These are phyloP conservation scores for Megalurothrips usitatus DNA, from an alignment of 2,888 invertebrate genomes.

Conservation along the genomic window DNA sequence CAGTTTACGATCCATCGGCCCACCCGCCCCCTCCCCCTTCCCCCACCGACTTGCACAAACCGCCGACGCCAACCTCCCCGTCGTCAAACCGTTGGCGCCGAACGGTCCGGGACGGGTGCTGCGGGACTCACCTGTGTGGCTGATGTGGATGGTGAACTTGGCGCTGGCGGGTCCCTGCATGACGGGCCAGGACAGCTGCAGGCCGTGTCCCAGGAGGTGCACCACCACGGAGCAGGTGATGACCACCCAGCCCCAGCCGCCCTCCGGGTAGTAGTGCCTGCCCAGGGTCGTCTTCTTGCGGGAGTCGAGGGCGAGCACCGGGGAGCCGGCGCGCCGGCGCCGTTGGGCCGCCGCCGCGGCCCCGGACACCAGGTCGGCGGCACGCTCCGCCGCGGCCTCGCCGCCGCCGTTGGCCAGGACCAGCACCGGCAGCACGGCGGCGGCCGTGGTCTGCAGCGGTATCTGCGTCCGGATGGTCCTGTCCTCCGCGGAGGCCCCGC, in stretches of 20 bases:
- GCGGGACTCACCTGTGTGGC: constrained; percentile 14
- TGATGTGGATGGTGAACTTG: constrained; percentile 16
- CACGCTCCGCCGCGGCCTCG: not conserved
- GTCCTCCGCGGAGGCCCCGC: not conserved
- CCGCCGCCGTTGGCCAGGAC: constrained; percentile 15
- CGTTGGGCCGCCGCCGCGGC: not conserved
- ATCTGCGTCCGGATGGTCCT: constrained; percentile 13
- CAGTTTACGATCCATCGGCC: constrained; percentile 4
- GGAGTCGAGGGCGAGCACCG: constrained; percentile 11
- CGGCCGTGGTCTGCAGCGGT: constrained; percentile 4
- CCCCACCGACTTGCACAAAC: not conserved
- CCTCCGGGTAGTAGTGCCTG: constrained; percentile 78
- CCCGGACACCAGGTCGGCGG: constrained; percentile 10
- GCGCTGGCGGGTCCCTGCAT: not conserved
- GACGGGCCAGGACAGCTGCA: constrained; percentile 56
- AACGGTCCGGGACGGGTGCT: not conserved
- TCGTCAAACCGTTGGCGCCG: not conserved
- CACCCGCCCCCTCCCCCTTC: not conserved
- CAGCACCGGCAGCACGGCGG: constrained; percentile 20
- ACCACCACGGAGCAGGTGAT: constrained; percentile 65
- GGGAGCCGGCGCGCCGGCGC: not conserved
- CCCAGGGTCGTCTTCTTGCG: constrained; percentile 45
- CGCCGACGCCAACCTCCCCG: no score
- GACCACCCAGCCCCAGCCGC: constrained; percentile 81
- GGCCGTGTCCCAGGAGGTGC: constrained; percentile 67